phyloP scores from a whole-genome alignment of 2,888 invertebrate species.

The Ophraella communa region DNA sequence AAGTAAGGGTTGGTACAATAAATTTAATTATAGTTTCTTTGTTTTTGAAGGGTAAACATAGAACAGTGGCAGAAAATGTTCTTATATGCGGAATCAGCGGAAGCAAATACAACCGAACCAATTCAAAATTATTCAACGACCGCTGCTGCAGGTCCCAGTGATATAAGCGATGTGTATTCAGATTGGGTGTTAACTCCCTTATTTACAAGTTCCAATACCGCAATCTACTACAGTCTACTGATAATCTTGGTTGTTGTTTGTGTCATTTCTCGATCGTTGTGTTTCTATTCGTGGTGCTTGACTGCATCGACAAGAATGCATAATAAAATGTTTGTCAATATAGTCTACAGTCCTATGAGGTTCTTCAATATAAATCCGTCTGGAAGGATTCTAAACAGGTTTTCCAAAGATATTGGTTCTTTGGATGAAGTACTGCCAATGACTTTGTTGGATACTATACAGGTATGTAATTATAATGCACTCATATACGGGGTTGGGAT shows the following conservation, averaged over 20 bases:
- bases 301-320: constrained; percentile 66
- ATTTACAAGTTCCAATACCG: constrained; percentile 5
- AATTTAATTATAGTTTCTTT: no score
- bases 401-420: constrained; percentile 74
- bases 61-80: no score
- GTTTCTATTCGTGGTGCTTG: constrained; percentile 64
- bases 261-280: constrained; percentile 59
- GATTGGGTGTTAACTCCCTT: constrained; percentile 15
- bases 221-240: constrained; percentile 16
- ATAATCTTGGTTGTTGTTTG: constrained; percentile 35
- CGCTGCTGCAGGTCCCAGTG: neutral
- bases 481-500: no score
- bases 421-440: constrained; percentile 64
- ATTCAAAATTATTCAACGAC: neutral
- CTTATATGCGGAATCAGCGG: no score
- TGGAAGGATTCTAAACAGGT: constrained; percentile 71
- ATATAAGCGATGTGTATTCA: neutral
- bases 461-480: no score
- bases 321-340: constrained; percentile 61
- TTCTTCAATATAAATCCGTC: constrained; percentile 76
- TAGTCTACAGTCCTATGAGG: constrained; percentile 69
- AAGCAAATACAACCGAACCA: neutral
- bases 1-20: no score
- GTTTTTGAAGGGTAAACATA: no score
- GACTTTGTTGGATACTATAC: constrained; percentile 62